Evolutionary conservation across 2,888 invertebrate species (phyloP), one percentile per base, ranked within the genome.

Genomic region (Ferdinandea cuprea): DNA sequence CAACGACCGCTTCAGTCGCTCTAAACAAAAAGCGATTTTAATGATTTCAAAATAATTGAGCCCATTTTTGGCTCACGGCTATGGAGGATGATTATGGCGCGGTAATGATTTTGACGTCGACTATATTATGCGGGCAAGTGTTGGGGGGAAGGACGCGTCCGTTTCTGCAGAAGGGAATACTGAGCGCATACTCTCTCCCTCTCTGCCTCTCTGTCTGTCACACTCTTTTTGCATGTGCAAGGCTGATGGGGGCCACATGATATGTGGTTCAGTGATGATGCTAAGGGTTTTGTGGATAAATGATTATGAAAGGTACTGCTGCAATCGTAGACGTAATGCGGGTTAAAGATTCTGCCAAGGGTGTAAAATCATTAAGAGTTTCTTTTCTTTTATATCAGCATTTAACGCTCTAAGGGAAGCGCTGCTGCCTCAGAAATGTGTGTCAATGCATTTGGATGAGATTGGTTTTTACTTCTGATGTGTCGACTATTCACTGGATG

Each of bases 31-130:
- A 83, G 52, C 85, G 85, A 86, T 86, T 86, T 86, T 85, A 86
- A 86, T 86, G 86, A 86, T 86, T 86, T 86, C 85, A 76, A 86
- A 86, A 86, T 86, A 86, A 86, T 86, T 86, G 86, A 85, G 85
- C 77, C 86, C 86, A 86, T 86, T 86, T 86, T 86, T 86, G 86
- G 86, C 83, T 78, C 85, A 66, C 65, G 74, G 73, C 79, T 79
- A 79, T 85, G 85, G 79, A 73, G 83, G 83, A 83, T 83, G 83
- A 83, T 83, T 83, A 83, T 78, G 61, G 83, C 83, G 83, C 83
- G 83, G 78, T 83, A 83, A 83, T 83, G 83, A 83, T 83, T 83
- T 83, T 83, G 83, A 83, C 83, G 78, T 83, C 72, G 78, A 78
- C 81, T 65, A 71, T 78, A 72, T 72, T 58, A 65, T 74, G 63